Evolutionary conservation across 2,797 vertebrate genomes (phyloP).

Genomic region (Lutjanus argentimaculatus): DNA sequence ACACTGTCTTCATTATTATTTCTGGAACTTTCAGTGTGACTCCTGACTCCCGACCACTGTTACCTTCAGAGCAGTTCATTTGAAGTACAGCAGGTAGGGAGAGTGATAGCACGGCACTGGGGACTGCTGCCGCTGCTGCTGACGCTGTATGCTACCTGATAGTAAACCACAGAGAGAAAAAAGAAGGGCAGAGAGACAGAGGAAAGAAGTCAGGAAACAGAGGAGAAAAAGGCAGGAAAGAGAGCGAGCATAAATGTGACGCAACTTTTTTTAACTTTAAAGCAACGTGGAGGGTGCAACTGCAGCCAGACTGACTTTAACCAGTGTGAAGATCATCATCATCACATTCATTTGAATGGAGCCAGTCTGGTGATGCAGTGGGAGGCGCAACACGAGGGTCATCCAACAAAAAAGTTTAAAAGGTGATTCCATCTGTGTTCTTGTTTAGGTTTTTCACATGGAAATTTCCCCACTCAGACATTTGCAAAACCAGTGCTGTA

Average conservation of each 20-base stretch:
- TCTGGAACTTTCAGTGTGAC: conserved; percentile 56
- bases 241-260: conserved; percentile 2
- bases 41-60: conserved; percentile 54
- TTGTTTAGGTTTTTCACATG: too few relatives aligned
- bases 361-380: background rate
- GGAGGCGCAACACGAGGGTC: background rate
- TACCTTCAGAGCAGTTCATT: conserved; percentile 65
- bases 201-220: conserved; percentile 1
- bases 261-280: background rate
- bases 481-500: too few relatives aligned
- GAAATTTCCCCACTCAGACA: background rate
- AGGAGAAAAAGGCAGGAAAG: background rate
- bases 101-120: conserved; percentile 55
- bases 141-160: conserved; percentile 36
- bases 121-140: conserved; percentile 44
- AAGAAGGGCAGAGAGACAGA: conserved; percentile 8
- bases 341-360: background rate
- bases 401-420: background rate
- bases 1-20: conserved; percentile 48
- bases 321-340: background rate
- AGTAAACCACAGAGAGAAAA: conserved; percentile 17
- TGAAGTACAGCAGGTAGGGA: conserved; percentile 69
- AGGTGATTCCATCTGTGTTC: too few relatives aligned
- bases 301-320: too few relatives aligned
- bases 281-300: too few relatives aligned